Conservation (phyloP, 2,888 invertebrate species). For the Diaprepes abbreviatus region DNA sequence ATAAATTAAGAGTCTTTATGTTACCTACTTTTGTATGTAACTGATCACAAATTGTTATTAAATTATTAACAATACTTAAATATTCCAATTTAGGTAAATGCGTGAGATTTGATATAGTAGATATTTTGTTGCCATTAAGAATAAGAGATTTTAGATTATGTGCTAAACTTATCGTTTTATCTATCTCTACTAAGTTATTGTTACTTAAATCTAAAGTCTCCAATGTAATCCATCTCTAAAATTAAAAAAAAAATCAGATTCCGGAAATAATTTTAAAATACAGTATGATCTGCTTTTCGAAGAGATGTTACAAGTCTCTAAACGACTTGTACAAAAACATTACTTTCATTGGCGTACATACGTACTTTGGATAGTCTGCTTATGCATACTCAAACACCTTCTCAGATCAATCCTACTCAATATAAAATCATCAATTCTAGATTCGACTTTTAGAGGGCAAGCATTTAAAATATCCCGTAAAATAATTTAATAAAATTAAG, state of each 20-base stretch:
- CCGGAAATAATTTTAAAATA: no score
- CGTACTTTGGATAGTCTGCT: no score
- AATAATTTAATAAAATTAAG: no score
- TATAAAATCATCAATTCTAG: no score
- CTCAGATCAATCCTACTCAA: no score
- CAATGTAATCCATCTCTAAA: slow-evolving; percentile 80
- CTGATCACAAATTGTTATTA: slow-evolving; percentile 78
- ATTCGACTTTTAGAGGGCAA: no score
- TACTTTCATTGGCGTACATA: no score
- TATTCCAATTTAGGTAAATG: slow-evolving; percentile 82
- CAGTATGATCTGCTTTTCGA: no score
- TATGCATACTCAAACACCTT: no score
- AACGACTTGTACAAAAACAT: no score
- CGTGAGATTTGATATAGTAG: slow-evolving; percentile 82
- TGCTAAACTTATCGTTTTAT: slow-evolving; percentile 83
- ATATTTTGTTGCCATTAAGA: slow-evolving; percentile 84
- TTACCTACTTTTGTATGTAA: slow-evolving; percentile 91
- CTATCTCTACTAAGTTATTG: slow-evolving; percentile 83
- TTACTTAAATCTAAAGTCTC: slow-evolving; percentile 82
- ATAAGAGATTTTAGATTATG: slow-evolving; percentile 80
- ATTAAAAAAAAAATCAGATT: slow-evolving; percentile 48
- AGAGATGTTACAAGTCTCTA: no score
- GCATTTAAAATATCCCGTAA: no score
- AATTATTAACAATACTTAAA: slow-evolving; percentile 86
- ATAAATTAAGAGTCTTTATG: slow-evolving; percentile 85